phyloP scores from a whole-genome alignment of 2,797 vertebrate genomes.

The Anguilla pacifica region DNA sequence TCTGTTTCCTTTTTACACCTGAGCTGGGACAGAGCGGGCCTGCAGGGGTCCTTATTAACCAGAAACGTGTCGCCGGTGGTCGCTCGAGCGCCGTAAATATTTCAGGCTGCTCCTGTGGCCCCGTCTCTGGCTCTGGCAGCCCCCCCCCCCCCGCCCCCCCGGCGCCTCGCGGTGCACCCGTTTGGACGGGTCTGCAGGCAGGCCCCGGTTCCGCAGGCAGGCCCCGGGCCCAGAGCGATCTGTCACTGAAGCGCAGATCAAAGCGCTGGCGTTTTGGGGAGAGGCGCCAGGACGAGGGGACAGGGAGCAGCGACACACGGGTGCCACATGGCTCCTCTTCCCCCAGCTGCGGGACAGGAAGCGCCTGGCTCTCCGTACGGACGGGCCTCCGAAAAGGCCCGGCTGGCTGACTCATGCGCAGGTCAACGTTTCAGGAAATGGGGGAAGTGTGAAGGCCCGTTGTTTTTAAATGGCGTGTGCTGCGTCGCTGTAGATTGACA shows the following conservation, averaged over 20 bases:
- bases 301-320: slow-evolving; percentile 36
- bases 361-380: slow-evolving; percentile 67
- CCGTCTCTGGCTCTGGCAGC: slow-evolving; percentile 18
- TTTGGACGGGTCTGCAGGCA: slow-evolving; percentile 50
- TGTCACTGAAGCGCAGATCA: slow-evolving; percentile 78
- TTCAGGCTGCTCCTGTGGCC: slow-evolving; percentile 59
- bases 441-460: slow-evolving; percentile 56
- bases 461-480: neutral
- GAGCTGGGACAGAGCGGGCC: slow-evolving; percentile 57
- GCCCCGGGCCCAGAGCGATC: slow-evolving; percentile 67
- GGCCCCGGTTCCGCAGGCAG: slow-evolving; percentile 57
- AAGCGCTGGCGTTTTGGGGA: slow-evolving; percentile 63
- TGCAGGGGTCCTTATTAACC: slow-evolving; percentile 77
- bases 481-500: neutral
- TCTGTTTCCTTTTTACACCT: slow-evolving; percentile 71
- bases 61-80: slow-evolving; percentile 68
- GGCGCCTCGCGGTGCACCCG: slow-evolving; percentile 39
- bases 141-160: neutral
- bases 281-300: slow-evolving; percentile 42
- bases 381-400: slow-evolving; percentile 64
- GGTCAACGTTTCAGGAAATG: slow-evolving; percentile 68
- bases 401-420: slow-evolving; percentile 78
- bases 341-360: slow-evolving; percentile 75
- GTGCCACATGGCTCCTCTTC: slow-evolving; percentile 35
- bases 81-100: slow-evolving; percentile 61